Evolutionary conservation across 2,113 vertebrate genomes (phyloP).

Genomic region (Onychostruthus taczanowskii): DNA sequence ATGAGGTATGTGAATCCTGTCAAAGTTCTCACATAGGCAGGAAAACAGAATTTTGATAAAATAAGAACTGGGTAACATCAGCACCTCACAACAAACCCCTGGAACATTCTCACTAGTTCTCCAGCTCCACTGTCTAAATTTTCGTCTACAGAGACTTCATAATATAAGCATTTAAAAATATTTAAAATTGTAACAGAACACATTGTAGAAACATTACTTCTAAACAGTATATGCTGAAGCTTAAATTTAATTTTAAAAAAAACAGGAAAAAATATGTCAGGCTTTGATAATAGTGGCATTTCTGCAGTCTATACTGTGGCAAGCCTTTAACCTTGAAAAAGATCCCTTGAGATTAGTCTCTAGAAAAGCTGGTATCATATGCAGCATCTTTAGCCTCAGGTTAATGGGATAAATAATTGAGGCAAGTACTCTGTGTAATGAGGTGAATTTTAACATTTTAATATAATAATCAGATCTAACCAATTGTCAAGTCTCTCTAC

Average conservation of each 20-base stretch:
- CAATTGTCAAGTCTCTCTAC: constrained; percentile 17
- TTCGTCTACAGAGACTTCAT: neutral
- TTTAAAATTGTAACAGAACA: neutral
- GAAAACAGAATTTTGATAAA: neutral
- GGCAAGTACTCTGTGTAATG: constrained; percentile 25
- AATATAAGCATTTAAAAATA: neutral
- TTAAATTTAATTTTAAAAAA: neutral
- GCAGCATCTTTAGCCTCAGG: constrained; percentile 45
- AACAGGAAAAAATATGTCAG: neutral
- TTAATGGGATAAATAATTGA: constrained; percentile 68
- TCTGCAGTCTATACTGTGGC: neutral
- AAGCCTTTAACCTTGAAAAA: constrained; percentile 53
- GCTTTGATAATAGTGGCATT: neutral
- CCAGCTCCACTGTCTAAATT: neutral
- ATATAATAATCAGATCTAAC: constrained; percentile 49
- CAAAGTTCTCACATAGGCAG: neutral
- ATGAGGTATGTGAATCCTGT: neutral
- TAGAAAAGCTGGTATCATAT: constrained; percentile 10
- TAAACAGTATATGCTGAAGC: neutral
- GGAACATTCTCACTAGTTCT: neutral
- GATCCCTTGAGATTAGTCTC: constrained; percentile 20
- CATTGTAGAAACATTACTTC: neutral
- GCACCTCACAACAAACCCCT: neutral
- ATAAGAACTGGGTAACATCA: neutral
- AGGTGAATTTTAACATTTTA: constrained; percentile 59